A percentile compares a stretch with the other conserved stretches of the same genome.
These are phyloP conservation scores for Menura novaehollandiae DNA, from an alignment of 2,113 vertebrate species.

Conservation along the genomic window DNA sequence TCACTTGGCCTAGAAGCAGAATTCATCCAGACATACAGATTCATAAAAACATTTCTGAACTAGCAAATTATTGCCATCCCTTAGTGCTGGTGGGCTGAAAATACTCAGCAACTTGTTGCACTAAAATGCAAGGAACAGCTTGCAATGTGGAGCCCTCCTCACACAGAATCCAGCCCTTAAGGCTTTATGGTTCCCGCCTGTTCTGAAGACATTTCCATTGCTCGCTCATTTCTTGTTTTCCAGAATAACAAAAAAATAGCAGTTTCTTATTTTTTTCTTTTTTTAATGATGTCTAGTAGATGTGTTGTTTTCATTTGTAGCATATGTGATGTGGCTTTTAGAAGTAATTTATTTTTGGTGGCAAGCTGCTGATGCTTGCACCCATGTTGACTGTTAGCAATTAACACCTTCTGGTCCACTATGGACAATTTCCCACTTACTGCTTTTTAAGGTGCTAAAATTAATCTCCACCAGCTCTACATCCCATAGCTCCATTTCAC, in stretches of 20 bases:
- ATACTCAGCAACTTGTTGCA: not conserved
- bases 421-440: not conserved
- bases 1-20: not conserved
- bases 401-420: conserved; percentile 47
- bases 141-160: not conserved
- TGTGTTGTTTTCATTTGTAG: conserved; percentile 32
- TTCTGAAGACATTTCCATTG: not conserved
- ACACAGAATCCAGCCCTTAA: not conserved
- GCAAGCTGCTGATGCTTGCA: conserved; percentile 11
- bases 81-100: not conserved
- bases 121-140: not conserved
- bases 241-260: not conserved
- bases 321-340: conserved; percentile 18
- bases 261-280: not conserved
- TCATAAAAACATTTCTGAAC: not conserved
- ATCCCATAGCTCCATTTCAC: not conserved
- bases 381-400: conserved; percentile 2
- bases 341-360: conserved; percentile 28
- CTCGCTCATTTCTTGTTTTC: not conserved
- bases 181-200: not conserved
- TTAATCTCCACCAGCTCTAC: not conserved
- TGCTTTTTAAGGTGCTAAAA: conserved; percentile 50
- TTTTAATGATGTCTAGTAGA: not conserved
- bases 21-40: not conserved
- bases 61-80: not conserved